Percentiles rank a stretch among this genome's conserved stretches.
phyloP scores from a whole-genome alignment of 2,797 vertebrate genomes.

The Mormyrus hasselquistii region DNA sequence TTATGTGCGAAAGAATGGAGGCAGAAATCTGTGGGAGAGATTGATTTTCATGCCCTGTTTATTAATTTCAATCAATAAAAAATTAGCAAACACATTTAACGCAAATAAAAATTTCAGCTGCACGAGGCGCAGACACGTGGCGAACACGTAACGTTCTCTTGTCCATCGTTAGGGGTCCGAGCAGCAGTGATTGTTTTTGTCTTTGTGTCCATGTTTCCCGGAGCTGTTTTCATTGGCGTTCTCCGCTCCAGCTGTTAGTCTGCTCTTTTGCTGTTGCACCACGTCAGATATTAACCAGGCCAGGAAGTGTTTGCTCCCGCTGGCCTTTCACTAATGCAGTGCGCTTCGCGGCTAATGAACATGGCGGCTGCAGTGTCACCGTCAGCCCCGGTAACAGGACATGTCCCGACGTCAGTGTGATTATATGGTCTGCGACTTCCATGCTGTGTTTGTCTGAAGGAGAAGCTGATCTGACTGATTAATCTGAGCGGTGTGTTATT shows the following conservation, averaged over 20 bases:
- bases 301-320: not conserved
- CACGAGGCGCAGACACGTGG: not conserved
- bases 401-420: not conserved
- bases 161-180: not conserved
- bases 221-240: not conserved
- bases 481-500: not conserved
- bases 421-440: not conserved
- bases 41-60: not conserved
- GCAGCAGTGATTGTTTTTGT: not conserved
- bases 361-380: not conserved
- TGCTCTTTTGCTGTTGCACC: not conserved
- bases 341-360: not conserved
- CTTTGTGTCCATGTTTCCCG: not conserved
- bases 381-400: not conserved
- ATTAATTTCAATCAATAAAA: not conserved
- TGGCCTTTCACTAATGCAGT: too few relatives aligned
- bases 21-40: not conserved
- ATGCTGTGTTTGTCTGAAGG: not conserved
- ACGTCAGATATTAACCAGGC: slow-evolving; percentile 6
- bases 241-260: not conserved
- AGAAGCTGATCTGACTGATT: not conserved
- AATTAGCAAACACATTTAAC: not conserved
- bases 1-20: not conserved
- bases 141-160: not conserved
- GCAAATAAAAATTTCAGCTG: not conserved